Evolutionary conservation across 2,888 invertebrate species (phyloP), one percentile per base, ranked within the genome.

Genomic region (Blastobasis adustella): DNA sequence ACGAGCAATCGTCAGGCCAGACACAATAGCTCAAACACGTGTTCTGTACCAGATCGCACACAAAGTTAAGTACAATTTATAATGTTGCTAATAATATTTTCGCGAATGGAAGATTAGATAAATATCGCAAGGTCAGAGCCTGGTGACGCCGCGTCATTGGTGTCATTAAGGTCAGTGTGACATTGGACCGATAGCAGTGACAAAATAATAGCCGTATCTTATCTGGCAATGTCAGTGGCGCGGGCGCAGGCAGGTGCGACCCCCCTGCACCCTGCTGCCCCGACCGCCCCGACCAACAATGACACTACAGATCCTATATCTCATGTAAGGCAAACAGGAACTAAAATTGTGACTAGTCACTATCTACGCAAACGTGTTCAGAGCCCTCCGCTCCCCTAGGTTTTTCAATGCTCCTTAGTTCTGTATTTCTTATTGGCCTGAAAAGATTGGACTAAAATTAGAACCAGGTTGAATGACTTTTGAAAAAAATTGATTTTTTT

Each of bases 161-260:
- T 82, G 87, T 83, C 87, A 87, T 83, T 87, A 81, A 86, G 87
- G 88, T 87, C 83, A 86, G 79, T 85, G 82, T 87, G 87, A 87
- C 88, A 86, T 88, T 88, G 88, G 82, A 67, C 71, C 70, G 82
- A 83, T 82, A 83, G 73, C 78, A 69, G 72, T 81, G 81, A 81
- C 87, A 84, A 85, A 86, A 87, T 86, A 86, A 86, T 84, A 84
- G 79, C 78, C 75, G 72, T 84, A 85, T 86, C 85, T 88, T 87
- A 87, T 87, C 87, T 81, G 71, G 67, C 85, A 86, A 85, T 81
- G 87, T 87, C 84, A 84, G 69, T 59, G 72, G 73, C 84, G 84
- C 83, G 74, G 73, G 82, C 82, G 83, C 87, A 85, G 85, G 86
- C 86, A 82, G 70, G 62, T 59, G 68, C 75, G 83, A 84, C 82